These are phyloP conservation scores for Meteorus sp. DNA, from an alignment of 1,140 invertebrate species.

Conservation along the genomic window DNA sequence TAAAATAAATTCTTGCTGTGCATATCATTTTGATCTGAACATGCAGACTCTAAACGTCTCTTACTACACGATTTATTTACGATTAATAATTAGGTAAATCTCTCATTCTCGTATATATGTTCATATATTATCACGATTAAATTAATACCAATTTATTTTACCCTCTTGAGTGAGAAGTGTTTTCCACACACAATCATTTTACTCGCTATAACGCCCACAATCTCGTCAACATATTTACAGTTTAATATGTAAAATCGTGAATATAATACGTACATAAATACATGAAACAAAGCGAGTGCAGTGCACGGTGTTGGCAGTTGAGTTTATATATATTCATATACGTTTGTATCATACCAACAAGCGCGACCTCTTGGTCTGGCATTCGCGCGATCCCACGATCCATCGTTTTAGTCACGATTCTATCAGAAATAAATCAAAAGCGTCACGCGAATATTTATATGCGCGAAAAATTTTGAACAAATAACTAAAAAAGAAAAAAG, in stretches of 20 bases:
- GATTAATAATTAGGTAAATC: no score
- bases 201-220: no score
- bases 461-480: neutral
- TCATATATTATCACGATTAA: no score
- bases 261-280: neutral
- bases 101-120: no score
- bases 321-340: conserved; percentile 11
- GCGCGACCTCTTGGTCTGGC: conserved; percentile 15
- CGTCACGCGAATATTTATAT: conserved; percentile 12
- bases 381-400: conserved; percentile 27
- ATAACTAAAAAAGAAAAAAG: neutral
- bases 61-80: neutral
- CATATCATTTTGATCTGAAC: neutral
- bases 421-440: conserved; percentile 29
- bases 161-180: no score
- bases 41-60: neutral
- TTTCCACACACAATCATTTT: no score
- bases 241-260: neutral
- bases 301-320: neutral
- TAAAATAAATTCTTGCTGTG: neutral
- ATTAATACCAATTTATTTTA: no score
- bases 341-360: neutral
- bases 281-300: no score
- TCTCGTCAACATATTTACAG: no score
- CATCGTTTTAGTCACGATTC: conserved; percentile 24